These are phyloP conservation scores for Phenacoccus solenopsis DNA, from an alignment of 1,140 invertebrate genomes.

Conservation along the genomic window DNA sequence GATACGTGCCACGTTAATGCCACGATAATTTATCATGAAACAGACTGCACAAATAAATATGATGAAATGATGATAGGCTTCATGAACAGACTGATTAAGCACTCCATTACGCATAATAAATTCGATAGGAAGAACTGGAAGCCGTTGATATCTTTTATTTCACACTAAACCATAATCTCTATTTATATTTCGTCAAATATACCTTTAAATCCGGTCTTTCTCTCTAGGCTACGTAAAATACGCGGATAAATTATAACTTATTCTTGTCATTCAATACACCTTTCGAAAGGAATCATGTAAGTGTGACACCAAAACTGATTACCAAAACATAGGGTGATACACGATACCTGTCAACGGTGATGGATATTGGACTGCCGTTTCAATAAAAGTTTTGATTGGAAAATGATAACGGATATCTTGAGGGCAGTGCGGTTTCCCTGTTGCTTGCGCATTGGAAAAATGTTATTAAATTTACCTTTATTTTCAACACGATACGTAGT, in stretches of 20 bases:
- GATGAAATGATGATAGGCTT: no score
- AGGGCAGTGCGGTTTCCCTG: neutral
- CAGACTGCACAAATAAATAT: no score
- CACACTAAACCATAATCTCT: neutral
- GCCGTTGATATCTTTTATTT: no score
- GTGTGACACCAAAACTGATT: neutral
- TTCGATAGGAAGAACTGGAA: no score
- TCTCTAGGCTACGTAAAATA: neutral
- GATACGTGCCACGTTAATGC: no score
- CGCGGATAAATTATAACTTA: neutral
- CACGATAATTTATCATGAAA: no score
- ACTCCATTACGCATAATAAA: no score
- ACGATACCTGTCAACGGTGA: neutral
- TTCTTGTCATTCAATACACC: neutral
- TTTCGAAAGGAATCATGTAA: neutral
- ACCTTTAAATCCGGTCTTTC: neutral
- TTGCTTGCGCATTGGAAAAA: neutral
- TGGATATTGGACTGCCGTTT: conserved; percentile 11
- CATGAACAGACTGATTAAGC: no score
- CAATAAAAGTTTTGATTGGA: conserved; percentile 16
- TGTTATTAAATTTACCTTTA: conserved; percentile 8
- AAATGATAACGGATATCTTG: conserved; percentile 12
- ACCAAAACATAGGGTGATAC: conserved; percentile 7
- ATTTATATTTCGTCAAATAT: neutral
- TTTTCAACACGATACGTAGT: neutral